Evolutionary conservation across 2,113 vertebrate species (phyloP).

Genomic region (Lontra canadensis): DNA sequence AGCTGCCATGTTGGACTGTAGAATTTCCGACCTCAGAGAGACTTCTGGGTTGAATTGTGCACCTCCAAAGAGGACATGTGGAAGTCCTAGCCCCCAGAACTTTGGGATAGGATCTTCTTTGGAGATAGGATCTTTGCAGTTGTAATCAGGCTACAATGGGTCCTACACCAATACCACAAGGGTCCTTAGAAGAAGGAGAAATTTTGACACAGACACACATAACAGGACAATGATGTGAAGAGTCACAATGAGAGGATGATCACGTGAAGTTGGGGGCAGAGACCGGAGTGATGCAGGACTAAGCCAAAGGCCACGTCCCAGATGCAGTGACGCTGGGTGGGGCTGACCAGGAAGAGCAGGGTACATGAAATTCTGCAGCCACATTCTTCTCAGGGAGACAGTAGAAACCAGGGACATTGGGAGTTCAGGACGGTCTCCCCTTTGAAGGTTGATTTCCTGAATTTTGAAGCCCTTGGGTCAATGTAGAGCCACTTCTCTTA

Average conservation of each 20-base stretch:
- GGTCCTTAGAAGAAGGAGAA: neutral
- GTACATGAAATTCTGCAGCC: too few relatives aligned
- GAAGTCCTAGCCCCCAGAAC: too few relatives aligned
- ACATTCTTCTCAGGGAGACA: neutral
- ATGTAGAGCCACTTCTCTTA: neutral
- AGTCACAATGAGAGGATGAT: neutral
- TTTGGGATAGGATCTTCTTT: too few relatives aligned
- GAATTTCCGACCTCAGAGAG: neutral
- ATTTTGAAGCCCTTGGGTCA: neutral
- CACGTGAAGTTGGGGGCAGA: too few relatives aligned
- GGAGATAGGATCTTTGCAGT: neutral
- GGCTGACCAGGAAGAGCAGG: neutral
- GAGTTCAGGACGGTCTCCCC: fast-evolving
- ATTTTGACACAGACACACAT: neutral
- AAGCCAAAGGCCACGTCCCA: neutral
- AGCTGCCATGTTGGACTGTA: neutral
- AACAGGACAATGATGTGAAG: neutral
- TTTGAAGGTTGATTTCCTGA: neutral
- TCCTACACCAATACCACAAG: too few relatives aligned
- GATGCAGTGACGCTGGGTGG: too few relatives aligned
- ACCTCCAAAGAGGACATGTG: too few relatives aligned
- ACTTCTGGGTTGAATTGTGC: neutral
- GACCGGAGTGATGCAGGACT: neutral
- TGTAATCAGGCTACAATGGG: neutral
- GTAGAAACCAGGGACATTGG: fast-evolving